Evolutionary conservation across 2,888 invertebrate genomes (phyloP), one percentile per base, ranked within the genome.

Genomic region (Leptinotarsa haldemani): DNA sequence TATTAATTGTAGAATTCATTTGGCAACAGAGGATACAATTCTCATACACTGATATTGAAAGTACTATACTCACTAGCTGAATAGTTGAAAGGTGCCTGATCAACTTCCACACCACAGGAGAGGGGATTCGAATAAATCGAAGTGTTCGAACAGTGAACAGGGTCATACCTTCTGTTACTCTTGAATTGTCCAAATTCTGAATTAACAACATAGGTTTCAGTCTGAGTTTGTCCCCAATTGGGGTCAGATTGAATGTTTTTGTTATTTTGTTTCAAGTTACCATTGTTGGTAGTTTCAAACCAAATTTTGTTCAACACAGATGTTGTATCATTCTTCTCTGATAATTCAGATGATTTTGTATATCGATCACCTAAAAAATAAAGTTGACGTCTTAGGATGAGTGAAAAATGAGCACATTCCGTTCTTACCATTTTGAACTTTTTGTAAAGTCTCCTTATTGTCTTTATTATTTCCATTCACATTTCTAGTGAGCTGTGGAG

Each of bases 271-370:
- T 84, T 83, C 46, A 78, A 56, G 66, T 81, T 82, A 7, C 80
- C 80, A 69, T 82, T 83, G 66, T 70, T 71, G 22, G 80, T 80
- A 15, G 82, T 81, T 18, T 90, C 90, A 69, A 88, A 88, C 90
- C 90, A 90, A 66, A 90, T 90, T 79, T 87, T 86, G 82, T 89
- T 89, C 15, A 89, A 83, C 20, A 89, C 83, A 25, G 85, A 83
- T 56, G 86, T 85, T 0, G 89, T 89, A 74, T 85, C 85, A 52
- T 83, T 80, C 74, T 83, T 82, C 9, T 70, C 58, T n/a, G 63
- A 58, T n/a, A 74, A 68, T 18, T 77, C 76, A 40, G 79, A 77
- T 2, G 78, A 77, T 77, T 82, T 82, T 18, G 75, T 67, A 68
- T 82, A 81, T 9, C 74, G 64, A 46, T 81, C 78, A 61, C 75